Evolutionary conservation across 2,797 vertebrate genomes (phyloP).

Genomic region (Gallinago solitaria): DNA sequence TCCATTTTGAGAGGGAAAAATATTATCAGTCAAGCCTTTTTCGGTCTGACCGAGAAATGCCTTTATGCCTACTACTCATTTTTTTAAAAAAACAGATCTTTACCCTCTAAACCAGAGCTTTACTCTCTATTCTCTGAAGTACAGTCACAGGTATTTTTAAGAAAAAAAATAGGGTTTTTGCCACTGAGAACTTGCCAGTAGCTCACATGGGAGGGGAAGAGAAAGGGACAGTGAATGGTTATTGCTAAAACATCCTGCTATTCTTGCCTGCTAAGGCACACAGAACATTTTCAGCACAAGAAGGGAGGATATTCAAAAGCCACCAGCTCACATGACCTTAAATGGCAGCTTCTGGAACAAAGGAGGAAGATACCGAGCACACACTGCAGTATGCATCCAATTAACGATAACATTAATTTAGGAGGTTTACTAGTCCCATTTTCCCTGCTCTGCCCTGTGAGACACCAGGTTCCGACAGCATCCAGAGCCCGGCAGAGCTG

Average conservation of each 20-base stretch:
- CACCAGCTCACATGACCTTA: fast-evolving
- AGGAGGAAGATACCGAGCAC: neutral
- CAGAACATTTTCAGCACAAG: neutral
- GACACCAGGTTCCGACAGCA: neutral
- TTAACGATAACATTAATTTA: fast-evolving
- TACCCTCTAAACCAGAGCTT: neutral
- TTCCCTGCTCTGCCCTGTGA: neutral
- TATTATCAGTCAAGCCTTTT: neutral
- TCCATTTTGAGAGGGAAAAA: neutral
- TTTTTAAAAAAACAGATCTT: neutral
- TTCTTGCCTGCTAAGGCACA: neutral
- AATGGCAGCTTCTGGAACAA: neutral
- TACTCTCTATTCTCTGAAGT: neutral
- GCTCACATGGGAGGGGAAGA: neutral
- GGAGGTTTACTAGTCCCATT: neutral
- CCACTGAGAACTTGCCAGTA: neutral
- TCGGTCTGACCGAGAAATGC: neutral
- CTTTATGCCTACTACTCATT: neutral
- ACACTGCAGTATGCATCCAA: neutral
- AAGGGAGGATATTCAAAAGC: neutral
- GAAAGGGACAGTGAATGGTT: neutral
- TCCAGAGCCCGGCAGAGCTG: fast-evolving
- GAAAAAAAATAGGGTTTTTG: neutral
- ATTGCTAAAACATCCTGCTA: neutral
- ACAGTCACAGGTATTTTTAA: neutral